A percentile compares a stretch with the other conserved stretches of the same genome.
Conservation (phyloP, 2,113 vertebrate genomes). For the Nymphicus hollandicus region DNA sequence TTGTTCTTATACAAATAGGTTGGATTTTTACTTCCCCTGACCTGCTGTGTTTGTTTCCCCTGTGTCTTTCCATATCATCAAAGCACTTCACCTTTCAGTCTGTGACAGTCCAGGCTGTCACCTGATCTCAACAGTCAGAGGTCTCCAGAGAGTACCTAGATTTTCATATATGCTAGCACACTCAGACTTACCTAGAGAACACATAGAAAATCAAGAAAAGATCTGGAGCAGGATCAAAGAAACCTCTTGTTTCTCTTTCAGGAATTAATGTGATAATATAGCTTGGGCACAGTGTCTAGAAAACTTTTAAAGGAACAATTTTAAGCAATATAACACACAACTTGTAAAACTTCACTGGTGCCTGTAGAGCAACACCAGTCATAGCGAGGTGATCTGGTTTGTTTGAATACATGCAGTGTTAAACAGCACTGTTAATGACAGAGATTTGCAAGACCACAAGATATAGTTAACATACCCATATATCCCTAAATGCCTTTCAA, state of each 20-base stretch:
- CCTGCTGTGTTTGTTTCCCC: neutral
- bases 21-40: neutral
- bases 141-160: neutral
- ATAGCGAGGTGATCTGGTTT: fast-evolving
- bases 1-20: neutral
- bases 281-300: neutral
- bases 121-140: neutral
- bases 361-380: neutral
- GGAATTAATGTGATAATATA: neutral
- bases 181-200: too few species aligned
- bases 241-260: neutral
- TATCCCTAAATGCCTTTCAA: neutral
- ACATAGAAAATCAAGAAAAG: neutral
- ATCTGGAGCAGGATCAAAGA: neutral
- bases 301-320: neutral
- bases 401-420: fast-evolving
- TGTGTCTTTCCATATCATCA: neutral
- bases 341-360: neutral
- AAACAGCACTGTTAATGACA: neutral
- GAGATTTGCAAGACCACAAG: neutral
- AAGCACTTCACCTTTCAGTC: neutral
- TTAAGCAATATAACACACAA: neutral
- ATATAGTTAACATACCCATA: neutral
- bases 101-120: neutral
- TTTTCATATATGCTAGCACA: fast-evolving